These are phyloP conservation scores for Crossocerus cetratus DNA, from an alignment of 2,888 invertebrate genomes.

Conservation along the genomic window DNA sequence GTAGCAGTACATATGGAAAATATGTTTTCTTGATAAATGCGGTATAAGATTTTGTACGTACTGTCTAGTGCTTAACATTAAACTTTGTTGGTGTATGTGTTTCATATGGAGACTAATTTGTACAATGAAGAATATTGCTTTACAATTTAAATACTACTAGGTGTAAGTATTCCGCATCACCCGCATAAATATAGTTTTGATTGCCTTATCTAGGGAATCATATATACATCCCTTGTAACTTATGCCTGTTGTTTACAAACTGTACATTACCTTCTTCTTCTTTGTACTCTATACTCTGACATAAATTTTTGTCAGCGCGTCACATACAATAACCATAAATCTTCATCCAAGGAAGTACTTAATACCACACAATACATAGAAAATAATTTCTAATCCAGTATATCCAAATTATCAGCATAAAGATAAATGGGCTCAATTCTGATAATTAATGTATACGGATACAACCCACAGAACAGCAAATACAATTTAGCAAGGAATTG, in stretches of 20 bases:
- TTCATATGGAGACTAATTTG: background rate
- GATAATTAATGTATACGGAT: conserved; percentile 22
- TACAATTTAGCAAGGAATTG: conserved; percentile 8
- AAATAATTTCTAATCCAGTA: conserved; percentile 7
- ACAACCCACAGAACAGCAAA: conserved; percentile 32
- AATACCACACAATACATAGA: conserved; percentile 26
- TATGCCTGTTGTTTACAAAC: conserved; percentile 30
- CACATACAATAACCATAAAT: conserved; percentile 17
- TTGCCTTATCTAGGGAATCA: conserved; percentile 4
- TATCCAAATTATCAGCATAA: conserved; percentile 5
- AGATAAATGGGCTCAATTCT: background rate
- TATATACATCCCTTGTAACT: conserved; percentile 13
- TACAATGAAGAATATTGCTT: conserved; percentile 12
- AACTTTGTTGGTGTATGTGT: background rate
- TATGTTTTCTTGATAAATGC: conserved; percentile 12
- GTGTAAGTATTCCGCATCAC: background rate
- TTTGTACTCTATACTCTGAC: conserved; percentile 16
- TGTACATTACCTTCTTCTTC: conserved; percentile 28
- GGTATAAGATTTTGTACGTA: conserved; percentile 21
- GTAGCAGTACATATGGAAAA: conserved; percentile 34
- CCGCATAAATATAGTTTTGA: conserved; percentile 8
- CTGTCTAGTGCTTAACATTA: background rate
- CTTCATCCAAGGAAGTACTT: conserved; percentile 21
- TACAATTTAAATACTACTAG: conserved; percentile 12
- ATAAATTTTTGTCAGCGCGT: background rate